Percentiles rank a stretch among this genome's conserved stretches.
phyloP scores from a whole-genome alignment of 2,888 invertebrate species.

The Coecobrya sp. region DNA sequence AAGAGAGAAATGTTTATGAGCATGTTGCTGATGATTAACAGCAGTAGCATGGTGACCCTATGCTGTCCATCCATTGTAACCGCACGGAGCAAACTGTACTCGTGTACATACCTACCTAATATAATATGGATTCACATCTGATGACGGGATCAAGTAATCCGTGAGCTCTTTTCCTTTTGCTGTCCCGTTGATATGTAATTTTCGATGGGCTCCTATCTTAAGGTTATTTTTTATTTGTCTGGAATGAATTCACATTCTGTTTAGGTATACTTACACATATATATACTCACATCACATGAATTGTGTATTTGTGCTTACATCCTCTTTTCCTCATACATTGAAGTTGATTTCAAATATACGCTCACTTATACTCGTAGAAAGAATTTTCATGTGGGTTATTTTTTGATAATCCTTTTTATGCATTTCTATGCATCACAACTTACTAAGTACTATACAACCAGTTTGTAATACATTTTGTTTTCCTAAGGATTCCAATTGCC shows the following conservation, averaged over 20 bases:
- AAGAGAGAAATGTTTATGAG: slow-evolving; percentile 14
- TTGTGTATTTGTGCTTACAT: background rate
- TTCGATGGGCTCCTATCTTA: slow-evolving; percentile 19
- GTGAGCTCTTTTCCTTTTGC: slow-evolving; percentile 28
- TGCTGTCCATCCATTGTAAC: too few species aligned
- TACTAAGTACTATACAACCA: too few species aligned
- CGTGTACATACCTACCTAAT: background rate
- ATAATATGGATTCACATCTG: background rate
- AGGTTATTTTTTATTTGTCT: slow-evolving; percentile 8
- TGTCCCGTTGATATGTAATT: background rate
- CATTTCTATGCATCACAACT: background rate
- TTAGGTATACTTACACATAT: background rate
- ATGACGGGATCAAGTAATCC: slow-evolving; percentile 14
- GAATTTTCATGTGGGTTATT: slow-evolving; percentile 8
- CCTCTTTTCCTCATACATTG: background rate
- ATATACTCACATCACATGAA: background rate
- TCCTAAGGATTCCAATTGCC: slow-evolving; percentile 7
- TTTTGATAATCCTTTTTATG: background rate
- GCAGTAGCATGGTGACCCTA: slow-evolving; percentile 17
- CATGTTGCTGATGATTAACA: slow-evolving; percentile 10
- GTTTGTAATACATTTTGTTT: slow-evolving; percentile 37
- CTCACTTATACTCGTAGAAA: slow-evolving; percentile 6
- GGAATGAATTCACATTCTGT: slow-evolving; percentile 27
- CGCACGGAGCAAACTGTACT: slow-evolving; percentile 16
- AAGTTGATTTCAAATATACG: slow-evolving; percentile 28